A percentile compares a stretch with the other conserved stretches of the same genome.
Evolutionary conservation across 2,888 invertebrate genomes (phyloP).

Genomic region (Drepanosiphum platanoidis): DNA sequence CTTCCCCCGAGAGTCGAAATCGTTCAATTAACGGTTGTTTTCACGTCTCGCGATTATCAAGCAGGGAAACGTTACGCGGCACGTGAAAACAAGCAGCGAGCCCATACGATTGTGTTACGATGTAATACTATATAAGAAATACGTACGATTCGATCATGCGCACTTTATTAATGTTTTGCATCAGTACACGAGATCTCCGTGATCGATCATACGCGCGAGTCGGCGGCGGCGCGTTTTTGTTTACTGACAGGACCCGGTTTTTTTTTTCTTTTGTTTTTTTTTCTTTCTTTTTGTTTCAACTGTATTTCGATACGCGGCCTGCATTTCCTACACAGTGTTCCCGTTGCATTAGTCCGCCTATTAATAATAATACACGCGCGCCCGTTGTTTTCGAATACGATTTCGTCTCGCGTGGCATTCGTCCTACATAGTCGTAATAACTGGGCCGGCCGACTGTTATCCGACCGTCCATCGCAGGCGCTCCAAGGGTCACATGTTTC

Average conservation of each 20-base stretch:
- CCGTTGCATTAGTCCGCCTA: constrained; percentile 40
- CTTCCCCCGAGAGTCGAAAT: background rate
- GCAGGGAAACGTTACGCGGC: background rate
- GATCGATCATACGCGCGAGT: constrained; percentile 52
- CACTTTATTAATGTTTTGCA: constrained; percentile 42
- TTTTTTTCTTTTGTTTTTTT: background rate
- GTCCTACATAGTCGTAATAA: constrained; percentile 41
- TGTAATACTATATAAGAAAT: background rate
- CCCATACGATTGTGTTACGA: background rate
- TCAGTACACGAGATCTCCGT: constrained; percentile 32
- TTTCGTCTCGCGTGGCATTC: constrained; percentile 49
- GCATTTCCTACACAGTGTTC: constrained; percentile 44
- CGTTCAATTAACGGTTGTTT: background rate
- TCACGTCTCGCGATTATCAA: background rate
- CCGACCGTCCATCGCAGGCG: constrained; percentile 28
- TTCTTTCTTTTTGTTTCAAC: too few species aligned
- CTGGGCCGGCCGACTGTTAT: constrained; percentile 50
- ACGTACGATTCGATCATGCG: background rate
- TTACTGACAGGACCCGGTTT: constrained; percentile 51
- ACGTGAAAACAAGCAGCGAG: background rate
- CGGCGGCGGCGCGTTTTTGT: constrained; percentile 25
- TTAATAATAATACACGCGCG: constrained; percentile 32
- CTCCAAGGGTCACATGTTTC: constrained; percentile 46
- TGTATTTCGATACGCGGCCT: constrained; percentile 15
- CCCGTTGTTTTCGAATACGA: constrained; percentile 47